Evolutionary conservation across 2,113 vertebrate genomes (phyloP).

Genomic region (Scophthalmus maximus): DNA sequence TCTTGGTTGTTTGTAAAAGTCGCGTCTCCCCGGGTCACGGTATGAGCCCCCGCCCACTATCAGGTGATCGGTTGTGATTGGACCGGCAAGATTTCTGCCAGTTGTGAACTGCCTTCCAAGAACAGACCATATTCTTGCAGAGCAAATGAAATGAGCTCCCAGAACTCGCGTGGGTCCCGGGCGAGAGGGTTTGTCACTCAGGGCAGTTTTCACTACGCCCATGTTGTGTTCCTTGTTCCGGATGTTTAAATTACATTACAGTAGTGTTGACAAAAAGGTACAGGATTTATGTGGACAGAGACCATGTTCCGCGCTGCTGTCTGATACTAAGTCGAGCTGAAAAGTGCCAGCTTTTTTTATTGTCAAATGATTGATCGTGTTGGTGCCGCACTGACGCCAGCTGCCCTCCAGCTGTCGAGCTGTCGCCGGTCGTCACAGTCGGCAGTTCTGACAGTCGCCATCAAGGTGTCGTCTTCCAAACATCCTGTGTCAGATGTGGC

Average conservation of each 20-base stretch:
- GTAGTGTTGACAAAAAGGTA: neutral
- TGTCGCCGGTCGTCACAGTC: conserved; percentile 1
- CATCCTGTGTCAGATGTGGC: neutral
- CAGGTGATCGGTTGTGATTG: too few relatives aligned
- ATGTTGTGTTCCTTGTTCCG: neutral
- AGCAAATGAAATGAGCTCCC: too few relatives aligned
- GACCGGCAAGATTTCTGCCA: too few relatives aligned
- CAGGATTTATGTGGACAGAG: conserved; percentile 7
- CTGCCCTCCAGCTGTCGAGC: conserved; percentile 9
- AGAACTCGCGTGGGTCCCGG: too few relatives aligned
- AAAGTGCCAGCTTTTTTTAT: conserved; percentile 4
- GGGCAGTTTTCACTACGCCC: neutral
- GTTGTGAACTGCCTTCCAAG: too few relatives aligned
- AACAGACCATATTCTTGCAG: too few relatives aligned
- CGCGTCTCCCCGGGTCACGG: too few relatives aligned
- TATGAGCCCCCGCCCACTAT: too few relatives aligned
- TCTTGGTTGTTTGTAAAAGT: too few relatives aligned
- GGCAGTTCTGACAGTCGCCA: neutral
- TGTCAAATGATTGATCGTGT: conserved; percentile 12
- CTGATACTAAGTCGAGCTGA: conserved; percentile 9
- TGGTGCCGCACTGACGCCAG: neutral
- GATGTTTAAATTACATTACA: conserved; percentile 1
- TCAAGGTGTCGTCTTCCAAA: conserved; percentile 10
- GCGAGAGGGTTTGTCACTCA: too few relatives aligned
- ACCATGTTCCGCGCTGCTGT: neutral